Evolutionary conservation across 1,140 invertebrate species (phyloP), one percentile per base, ranked within the genome.

Genomic region (Battus philenor): DNA sequence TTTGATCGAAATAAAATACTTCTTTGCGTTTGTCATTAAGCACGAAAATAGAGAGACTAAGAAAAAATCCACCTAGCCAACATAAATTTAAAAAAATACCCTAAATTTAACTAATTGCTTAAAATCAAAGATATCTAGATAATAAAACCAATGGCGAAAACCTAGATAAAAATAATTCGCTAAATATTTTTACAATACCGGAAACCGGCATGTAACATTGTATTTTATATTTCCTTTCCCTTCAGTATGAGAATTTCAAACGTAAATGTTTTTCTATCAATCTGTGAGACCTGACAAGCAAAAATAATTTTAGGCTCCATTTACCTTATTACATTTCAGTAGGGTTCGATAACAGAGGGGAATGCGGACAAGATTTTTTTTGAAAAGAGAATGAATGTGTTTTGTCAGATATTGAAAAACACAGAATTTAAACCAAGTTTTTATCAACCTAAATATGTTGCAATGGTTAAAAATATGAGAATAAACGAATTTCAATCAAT

Each of bases 251-350:
- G 15, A 41, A 29, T 41, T 41, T 9, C 16, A 29, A 41, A 27
- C 38, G 29, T 9, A 41, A 29, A 39, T 39, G 36, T 41, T 27
- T 41, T 27, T 41, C 24, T 6, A 29, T 13, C 16, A 53, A 53
- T 41, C 49, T 48, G 29, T 33, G 18, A 34, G 39, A 43, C 44
- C 31, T 54, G 47, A 30, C 45, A 57, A 49, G 49, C 49, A 50
- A 50, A 48, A 54, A 64, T 68, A 60, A 68, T 65, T 65, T 65
- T 59, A 47, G 51, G 59, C 49, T 62, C 59, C 56, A 68, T 68
- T 68, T 62, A 54, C 55, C 56, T 62, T 65, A 65, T 68, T 68
- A 62, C 61, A 50, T 58, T 62, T 54, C 47, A 50, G 50, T 49
- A 46, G 38, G 50, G 26, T 29, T 44, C 55, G 50, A 44, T 56